Evolutionary conservation across 2,797 vertebrate species (phyloP), one percentile per base, ranked within the genome.

Genomic region (Cheirogaleus major): DNA sequence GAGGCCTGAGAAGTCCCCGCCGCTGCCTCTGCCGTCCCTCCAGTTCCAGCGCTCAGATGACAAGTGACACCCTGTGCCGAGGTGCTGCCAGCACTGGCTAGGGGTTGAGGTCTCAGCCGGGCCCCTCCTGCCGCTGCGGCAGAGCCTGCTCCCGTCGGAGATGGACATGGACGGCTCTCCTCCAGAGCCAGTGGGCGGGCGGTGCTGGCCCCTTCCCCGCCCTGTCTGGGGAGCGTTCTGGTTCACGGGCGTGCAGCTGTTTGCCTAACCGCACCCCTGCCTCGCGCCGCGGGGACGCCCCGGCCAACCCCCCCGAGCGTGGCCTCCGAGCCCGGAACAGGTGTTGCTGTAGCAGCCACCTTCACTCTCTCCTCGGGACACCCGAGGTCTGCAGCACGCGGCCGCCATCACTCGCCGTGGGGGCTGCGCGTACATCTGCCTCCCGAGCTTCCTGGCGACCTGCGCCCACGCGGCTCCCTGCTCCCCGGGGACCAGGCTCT

Each of bases 351-450:
- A 8, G 61, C 98, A 93, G 93, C 86, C 90, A 91, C 89, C 96
- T 98, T 86, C 41, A 70, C 52, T 85, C 67, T 23, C 98, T n/a
- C 95, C 97, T 12, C 93, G 91, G 98, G 98, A 98, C 98, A 98
- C 92, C 85, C 92, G 98, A 97, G 98, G 98, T 89, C 97, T 97
- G n/a, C n/a, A n/a, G 98, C 95, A 93, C 43, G 73, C 59, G 81
- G 97, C 98, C 98, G 98, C 99, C 98, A 98, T 98, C 97, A 23
- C 98, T 95, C 70, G 72, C 92, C 98, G 98, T 98, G 98, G 96
- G 95, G 97, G 96, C 89, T 23, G 96, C 96, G 82, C 81, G 85
- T 97, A 98, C 98, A 99, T 98, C 98, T 99, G 99, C 96, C 98
- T 98, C 93, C 95, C 93, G 79, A n/a, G 17, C 70, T 98, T 95